phyloP scores from a whole-genome alignment of 2,113 vertebrate genomes.

The Heliornis fulica region DNA sequence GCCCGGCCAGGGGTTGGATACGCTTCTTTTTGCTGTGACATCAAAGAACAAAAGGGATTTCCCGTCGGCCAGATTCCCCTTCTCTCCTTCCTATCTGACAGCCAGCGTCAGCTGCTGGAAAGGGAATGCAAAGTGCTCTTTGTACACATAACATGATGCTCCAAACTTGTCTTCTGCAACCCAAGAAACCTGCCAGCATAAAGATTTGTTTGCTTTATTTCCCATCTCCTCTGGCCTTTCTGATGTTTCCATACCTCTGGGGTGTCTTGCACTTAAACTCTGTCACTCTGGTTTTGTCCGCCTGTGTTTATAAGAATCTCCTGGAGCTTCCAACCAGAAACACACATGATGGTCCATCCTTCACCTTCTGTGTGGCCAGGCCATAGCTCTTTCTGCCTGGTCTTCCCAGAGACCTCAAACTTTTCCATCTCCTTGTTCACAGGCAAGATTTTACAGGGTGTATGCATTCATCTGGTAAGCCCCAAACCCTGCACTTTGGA shows the following conservation, averaged over 20 bases:
- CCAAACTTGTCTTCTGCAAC: not conserved
- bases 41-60: not conserved
- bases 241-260: not conserved
- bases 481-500: accelerated
- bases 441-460: not conserved
- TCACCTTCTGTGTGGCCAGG: not conserved
- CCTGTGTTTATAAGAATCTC: not conserved
- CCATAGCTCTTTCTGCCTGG: not conserved
- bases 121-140: not conserved
- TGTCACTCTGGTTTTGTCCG: not conserved
- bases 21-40: accelerated
- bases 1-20: not conserved
- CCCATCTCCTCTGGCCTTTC: not conserved
- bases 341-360: accelerated
- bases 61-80: not conserved
- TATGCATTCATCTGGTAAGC: not conserved
- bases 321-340: not conserved
- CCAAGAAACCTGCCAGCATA: not conserved
- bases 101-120: accelerated
- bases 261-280: not conserved
- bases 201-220: not conserved
- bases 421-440: not conserved
- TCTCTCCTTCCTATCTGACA: not conserved
- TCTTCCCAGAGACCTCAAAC: not conserved
- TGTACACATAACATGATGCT: accelerated